Percentiles rank a stretch among this genome's conserved stretches.
Conservation (phyloP, 1,140 invertebrate genomes). For the Anastrepha ludens region DNA sequence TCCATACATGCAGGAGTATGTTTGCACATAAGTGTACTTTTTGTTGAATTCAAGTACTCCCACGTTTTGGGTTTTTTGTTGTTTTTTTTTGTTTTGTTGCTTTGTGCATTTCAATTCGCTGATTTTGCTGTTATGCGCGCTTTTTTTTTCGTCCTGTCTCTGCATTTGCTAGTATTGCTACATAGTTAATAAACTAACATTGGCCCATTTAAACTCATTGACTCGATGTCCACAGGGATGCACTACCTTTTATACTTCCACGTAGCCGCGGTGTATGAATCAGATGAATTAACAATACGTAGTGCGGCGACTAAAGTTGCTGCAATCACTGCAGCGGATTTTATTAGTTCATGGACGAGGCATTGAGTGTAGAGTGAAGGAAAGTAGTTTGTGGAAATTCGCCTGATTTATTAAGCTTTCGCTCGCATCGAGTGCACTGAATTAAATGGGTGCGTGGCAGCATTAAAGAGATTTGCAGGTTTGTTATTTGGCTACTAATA, state of each 20-base stretch:
- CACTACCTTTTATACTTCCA: not conserved
- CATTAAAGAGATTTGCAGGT: too few relatives aligned
- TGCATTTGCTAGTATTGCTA: not conserved
- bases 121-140: not conserved
- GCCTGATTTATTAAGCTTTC: too few relatives aligned
- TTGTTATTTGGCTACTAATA: too few relatives aligned
- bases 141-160: not conserved
- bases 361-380: not conserved
- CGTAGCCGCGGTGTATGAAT: not conserved
- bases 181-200: conserved; percentile 27
- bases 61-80: not conserved
- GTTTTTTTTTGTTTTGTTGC: not conserved
- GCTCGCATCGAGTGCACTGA: too few relatives aligned
- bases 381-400: too few relatives aligned
- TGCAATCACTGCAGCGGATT: not conserved
- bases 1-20: too few relatives aligned
- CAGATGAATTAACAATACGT: not conserved
- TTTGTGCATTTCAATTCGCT: not conserved
- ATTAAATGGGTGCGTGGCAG: too few relatives aligned
- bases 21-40: not conserved
- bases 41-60: not conserved
- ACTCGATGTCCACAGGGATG: not conserved
- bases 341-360: not conserved
- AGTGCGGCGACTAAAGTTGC: not conserved
- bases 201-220: conserved; percentile 16